Evolutionary conservation across 1,140 invertebrate species (phyloP), one percentile per base, ranked within the genome.

Genomic region (Penaeus vannamei): DNA sequence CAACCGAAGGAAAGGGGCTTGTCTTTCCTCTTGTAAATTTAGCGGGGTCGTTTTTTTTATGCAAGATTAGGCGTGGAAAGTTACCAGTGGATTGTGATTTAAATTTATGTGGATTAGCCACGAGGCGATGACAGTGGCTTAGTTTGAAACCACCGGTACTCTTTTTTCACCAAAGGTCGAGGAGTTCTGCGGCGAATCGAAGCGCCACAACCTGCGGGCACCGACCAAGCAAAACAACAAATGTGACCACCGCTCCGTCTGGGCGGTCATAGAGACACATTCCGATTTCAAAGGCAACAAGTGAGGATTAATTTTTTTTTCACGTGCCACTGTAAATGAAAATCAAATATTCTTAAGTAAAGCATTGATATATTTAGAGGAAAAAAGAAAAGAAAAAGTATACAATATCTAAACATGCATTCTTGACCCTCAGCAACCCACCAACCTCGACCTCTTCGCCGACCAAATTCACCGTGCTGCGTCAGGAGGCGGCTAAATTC

Each of bases 201-300:
- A 14, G 20, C 26, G 8, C 8, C 84, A 85, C 46, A 60, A 77
- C 17, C 12, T n/a, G 3, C 0, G 26, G 4, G 84, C 72, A 20
- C 84, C 84, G 7, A 76, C 60, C 69, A 46, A 59, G 14, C 84
- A 85, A 0, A 85, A 85, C 69, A 20, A 32, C 4, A 76, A 77
- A 72, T 85, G 84, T 76, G 42, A 59, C 4, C 46, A 20, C 10
- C 84, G 84, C 26, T 85, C 84, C 17, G 84, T 77, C 20, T 76
- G 66, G 84, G 69, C 46, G 20, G 59, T 85, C 22, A 77, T 85
- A 2, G 0, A 26, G n/a, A 23, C 0, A 2, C 79, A 80, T 36
- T 0, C 62, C 22, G 92, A 92, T 83, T 92, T 92, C 64, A 60
- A 14, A 4, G 61, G 87, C 14, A 85, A 46, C 64, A 85, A n/a